Conservation (phyloP, 2,797 vertebrate genomes). For the Hozukius guyotensis region DNA sequence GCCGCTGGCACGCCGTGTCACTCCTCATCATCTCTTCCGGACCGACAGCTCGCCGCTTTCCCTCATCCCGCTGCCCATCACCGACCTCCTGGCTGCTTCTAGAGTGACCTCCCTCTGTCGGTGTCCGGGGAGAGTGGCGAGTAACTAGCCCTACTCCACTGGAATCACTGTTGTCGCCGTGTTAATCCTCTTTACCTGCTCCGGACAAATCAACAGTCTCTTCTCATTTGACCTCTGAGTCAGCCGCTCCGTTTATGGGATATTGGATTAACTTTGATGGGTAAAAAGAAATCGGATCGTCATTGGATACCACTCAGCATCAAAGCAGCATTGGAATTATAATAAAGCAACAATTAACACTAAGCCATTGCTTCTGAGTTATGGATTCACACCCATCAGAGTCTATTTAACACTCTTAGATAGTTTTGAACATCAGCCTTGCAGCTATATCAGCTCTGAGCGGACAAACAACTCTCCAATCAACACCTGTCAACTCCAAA, state of each 20-base stretch:
- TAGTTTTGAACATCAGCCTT: not conserved
- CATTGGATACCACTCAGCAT: not conserved
- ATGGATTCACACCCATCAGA: constrained; percentile 30
- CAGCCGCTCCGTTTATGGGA: not conserved
- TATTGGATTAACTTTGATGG: not conserved
- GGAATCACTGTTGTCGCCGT: not conserved
- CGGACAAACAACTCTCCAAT: not conserved
- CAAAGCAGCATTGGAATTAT: not conserved
- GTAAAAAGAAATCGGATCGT: not conserved
- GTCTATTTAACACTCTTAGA: not conserved
- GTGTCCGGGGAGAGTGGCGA: not conserved
- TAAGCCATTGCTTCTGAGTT: not conserved
- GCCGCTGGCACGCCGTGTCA: constrained; percentile 47
- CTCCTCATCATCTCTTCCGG: constrained; percentile 46
- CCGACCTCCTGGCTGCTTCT: not conserved
- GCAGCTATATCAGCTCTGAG: not conserved
- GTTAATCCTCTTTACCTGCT: not conserved
- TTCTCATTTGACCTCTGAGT: not conserved
- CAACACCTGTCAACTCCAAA: constrained; percentile 25
- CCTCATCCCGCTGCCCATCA: not conserved
- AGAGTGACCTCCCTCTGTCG: constrained; percentile 9
- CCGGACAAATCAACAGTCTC: not conserved
- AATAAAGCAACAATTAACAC: not conserved
- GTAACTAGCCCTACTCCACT: not conserved
- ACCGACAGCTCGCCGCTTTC: constrained; percentile 27